phyloP scores from a whole-genome alignment of 2,797 vertebrate species.

The Poeciliopsis infans region DNA sequence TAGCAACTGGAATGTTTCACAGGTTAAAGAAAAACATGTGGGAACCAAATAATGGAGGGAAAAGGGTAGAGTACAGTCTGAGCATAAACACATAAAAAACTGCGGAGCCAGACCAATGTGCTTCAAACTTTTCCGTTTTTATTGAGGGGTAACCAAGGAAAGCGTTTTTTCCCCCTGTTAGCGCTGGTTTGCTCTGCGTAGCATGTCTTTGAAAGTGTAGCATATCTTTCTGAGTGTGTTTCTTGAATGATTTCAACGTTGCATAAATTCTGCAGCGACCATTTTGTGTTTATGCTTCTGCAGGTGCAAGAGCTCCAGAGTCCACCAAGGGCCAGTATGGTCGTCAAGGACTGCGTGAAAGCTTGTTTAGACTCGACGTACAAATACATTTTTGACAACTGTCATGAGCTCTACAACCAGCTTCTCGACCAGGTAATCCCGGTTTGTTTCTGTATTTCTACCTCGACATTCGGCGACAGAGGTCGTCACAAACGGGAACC shows the following conservation, averaged over 20 bases:
- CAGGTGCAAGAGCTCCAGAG: constrained; percentile 96
- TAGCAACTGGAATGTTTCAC: too few relatives aligned
- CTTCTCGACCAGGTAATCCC: constrained; percentile 91
- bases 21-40: too few relatives aligned
- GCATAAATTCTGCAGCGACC: not conserved
- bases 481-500: not conserved
- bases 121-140: not conserved
- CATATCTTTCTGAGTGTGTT: not conserved
- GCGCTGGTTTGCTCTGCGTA: too few relatives aligned
- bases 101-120: not conserved
- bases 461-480: not conserved
- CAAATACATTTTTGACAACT: constrained; percentile 98
- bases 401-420: constrained; percentile 94
- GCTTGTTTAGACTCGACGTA: constrained; percentile 96
- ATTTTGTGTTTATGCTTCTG: constrained; percentile 29
- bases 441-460: not conserved
- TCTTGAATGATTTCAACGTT: constrained; percentile 1
- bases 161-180: not conserved
- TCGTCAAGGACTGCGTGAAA: constrained; percentile 96
- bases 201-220: not conserved
- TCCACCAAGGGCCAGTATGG: constrained; percentile 92
- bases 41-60: too few relatives aligned
- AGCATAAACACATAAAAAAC: too few relatives aligned
- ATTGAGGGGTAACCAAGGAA: not conserved
- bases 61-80: too few relatives aligned